phyloP scores from a whole-genome alignment of 2,797 vertebrate species.

The Thalassophryne amazonica region DNA sequence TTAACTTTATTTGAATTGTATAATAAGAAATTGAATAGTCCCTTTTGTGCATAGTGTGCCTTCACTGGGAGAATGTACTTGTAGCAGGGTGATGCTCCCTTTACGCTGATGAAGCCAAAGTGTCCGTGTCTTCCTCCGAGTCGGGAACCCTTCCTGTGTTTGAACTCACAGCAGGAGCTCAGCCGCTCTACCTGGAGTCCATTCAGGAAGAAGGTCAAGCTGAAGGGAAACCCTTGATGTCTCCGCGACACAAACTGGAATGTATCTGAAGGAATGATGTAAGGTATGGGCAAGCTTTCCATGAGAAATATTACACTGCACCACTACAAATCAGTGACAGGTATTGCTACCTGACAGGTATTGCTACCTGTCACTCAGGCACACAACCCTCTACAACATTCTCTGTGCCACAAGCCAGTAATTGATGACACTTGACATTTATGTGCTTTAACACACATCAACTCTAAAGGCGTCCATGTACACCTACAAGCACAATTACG shows the following conservation, averaged over 20 bases:
- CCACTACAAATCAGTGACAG: neutral
- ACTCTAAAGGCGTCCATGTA: neutral
- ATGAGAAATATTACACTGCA: no score
- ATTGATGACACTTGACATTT: no score
- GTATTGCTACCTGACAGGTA: no score
- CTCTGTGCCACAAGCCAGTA: no score
- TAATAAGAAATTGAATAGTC: neutral
- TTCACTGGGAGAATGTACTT: slow-evolving; percentile 71
- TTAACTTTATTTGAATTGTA: neutral
- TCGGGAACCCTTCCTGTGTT: slow-evolving; percentile 80
- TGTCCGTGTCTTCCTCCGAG: slow-evolving; percentile 83
- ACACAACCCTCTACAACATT: no score
- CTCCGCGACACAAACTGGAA: slow-evolving; percentile 90
- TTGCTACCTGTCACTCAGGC: no score
- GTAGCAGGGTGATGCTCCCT: slow-evolving; percentile 91
- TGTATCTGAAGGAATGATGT: slow-evolving; percentile 72
- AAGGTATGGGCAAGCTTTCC: neutral
- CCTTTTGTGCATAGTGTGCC: neutral
- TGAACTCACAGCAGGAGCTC: slow-evolving; percentile 97
- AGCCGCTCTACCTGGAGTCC: slow-evolving; percentile 90
- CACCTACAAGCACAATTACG: neutral
- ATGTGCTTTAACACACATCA: no score
- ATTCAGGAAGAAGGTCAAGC: slow-evolving; percentile 92
- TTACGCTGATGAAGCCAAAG: slow-evolving; percentile 84
- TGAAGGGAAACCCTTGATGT: slow-evolving; percentile 93